phyloP scores from a whole-genome alignment of 2,888 invertebrate species.

The Stegana nigrithorax region DNA sequence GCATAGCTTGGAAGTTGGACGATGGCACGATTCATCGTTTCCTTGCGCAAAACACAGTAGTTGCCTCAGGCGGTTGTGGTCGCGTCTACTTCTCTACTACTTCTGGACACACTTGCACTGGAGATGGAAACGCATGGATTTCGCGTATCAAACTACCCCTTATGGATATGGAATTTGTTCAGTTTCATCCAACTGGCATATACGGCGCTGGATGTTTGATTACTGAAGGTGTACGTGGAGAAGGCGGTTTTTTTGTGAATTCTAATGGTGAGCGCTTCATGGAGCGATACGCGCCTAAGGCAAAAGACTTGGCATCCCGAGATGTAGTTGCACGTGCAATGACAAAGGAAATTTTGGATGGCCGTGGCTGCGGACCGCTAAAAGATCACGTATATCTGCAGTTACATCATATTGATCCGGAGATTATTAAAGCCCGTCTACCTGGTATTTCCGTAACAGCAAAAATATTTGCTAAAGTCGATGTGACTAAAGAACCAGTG shows the following conservation, averaged over 20 bases:
- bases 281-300: constrained; percentile 97
- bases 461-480: constrained; percentile 99
- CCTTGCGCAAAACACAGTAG: constrained; percentile 74
- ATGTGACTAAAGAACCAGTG: constrained; percentile 98
- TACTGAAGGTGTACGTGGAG: constrained; percentile 96
- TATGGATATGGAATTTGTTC: constrained; percentile 98
- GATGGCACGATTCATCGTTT: constrained; percentile 93
- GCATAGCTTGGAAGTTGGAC: constrained; percentile 92
- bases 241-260: constrained; percentile 96
- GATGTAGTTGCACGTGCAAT: constrained; percentile 97
- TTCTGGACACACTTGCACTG: constrained; percentile 97
- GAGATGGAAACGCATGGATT: constrained; percentile 97
- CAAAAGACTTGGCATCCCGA: constrained; percentile 96
- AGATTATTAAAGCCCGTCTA: constrained; percentile 82
- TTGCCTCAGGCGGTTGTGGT: constrained; percentile 89
- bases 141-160: constrained; percentile 90
- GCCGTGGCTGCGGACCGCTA: constrained; percentile 93
- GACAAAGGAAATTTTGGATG: constrained; percentile 96
- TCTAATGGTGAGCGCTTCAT: constrained; percentile 98
- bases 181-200: constrained; percentile 98
- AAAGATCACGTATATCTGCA: constrained; percentile 96
- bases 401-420: constrained; percentile 93
- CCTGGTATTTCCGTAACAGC: constrained; percentile 98
- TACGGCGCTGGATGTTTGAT: constrained; percentile 98
- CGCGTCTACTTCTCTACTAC: constrained; percentile 98